A percentile compares a stretch with the other conserved stretches of the same genome.
These are phyloP conservation scores for Murina feae DNA, from an alignment of 2,113 vertebrate species.

Conservation along the genomic window DNA sequence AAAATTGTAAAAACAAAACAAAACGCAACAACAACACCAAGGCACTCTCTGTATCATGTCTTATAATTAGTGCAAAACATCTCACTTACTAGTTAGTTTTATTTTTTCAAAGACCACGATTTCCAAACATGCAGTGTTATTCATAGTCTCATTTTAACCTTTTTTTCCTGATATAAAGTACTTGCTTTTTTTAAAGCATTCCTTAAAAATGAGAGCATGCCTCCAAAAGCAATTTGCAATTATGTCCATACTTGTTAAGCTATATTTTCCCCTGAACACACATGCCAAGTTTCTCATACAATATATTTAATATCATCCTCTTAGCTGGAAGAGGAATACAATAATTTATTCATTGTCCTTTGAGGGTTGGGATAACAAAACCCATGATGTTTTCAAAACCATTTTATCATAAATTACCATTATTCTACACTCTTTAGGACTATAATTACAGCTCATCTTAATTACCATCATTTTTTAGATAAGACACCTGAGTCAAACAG, in stretches of 20 bases:
- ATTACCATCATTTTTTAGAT: conserved; percentile 62
- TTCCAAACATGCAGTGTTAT: neutral
- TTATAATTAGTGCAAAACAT: neutral
- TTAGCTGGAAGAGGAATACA: conserved; percentile 10
- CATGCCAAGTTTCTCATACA: conserved; percentile 41
- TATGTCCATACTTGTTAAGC: neutral
- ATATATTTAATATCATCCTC: conserved; percentile 30
- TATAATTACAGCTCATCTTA: conserved; percentile 54
- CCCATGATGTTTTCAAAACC: conserved; percentile 20
- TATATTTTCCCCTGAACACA: neutral
- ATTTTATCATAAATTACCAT: conserved; percentile 46
- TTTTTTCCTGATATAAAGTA: conserved; percentile 25
- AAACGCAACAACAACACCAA: neutral
- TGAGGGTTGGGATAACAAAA: conserved; percentile 52
- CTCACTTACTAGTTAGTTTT: neutral
- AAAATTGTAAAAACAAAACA: neutral
- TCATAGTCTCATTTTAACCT: neutral
- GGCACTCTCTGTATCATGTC: neutral
- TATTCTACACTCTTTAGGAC: neutral
- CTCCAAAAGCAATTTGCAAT: neutral
- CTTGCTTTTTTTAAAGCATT: conserved; percentile 53
- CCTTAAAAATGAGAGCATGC: conserved; percentile 31
- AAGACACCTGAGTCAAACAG: conserved; percentile 52
- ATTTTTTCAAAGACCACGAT: neutral
- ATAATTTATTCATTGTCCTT: conserved; percentile 45